Percentiles rank a stretch among this genome's conserved stretches.
phyloP scores from a whole-genome alignment of 92 coral and sea anemone genomes.

The Epizoanthus scotinus region DNA sequence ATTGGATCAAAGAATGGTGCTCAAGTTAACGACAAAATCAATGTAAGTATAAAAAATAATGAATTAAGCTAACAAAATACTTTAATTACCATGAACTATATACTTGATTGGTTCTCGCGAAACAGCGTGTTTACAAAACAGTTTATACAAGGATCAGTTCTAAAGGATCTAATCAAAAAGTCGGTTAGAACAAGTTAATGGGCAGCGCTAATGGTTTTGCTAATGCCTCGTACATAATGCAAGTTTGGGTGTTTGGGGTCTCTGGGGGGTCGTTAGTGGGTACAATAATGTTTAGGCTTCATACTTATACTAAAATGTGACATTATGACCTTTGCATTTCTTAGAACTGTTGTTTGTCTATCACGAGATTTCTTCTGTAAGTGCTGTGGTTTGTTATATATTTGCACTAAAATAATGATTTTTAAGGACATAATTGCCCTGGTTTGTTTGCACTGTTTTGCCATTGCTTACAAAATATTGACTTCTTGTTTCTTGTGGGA shows the following conservation, averaged over 20 bases:
- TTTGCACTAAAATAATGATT: too few relatives aligned
- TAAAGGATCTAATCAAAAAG: not conserved
- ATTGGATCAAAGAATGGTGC: constrained; percentile 11
- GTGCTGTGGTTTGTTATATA: too few relatives aligned
- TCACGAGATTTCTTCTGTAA: too few relatives aligned
- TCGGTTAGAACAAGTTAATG: not conserved
- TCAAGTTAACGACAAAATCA: not conserved
- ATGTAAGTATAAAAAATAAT: constrained; percentile 35
- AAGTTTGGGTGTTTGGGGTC: not conserved
- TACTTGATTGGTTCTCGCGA: constrained; percentile 1
- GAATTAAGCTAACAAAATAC: constrained; percentile 25
- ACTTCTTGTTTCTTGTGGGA: too few relatives aligned
- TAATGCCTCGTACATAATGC: not conserved
- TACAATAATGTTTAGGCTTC: too few relatives aligned
- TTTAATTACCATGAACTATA: constrained; percentile 33
- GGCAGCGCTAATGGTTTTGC: constrained; percentile 1
- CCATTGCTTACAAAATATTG: too few relatives aligned
- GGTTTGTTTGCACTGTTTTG: too few relatives aligned
- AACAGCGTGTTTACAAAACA: not conserved
- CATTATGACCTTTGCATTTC: too few relatives aligned
- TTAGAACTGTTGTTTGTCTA: too few relatives aligned
- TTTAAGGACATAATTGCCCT: too few relatives aligned
- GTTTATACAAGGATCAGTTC: not conserved
- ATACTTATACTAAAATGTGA: too few relatives aligned
- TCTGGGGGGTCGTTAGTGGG: not conserved